These are phyloP conservation scores for Matsumurasca onukii DNA, from an alignment of 1,140 invertebrate genomes.

Conservation along the genomic window DNA sequence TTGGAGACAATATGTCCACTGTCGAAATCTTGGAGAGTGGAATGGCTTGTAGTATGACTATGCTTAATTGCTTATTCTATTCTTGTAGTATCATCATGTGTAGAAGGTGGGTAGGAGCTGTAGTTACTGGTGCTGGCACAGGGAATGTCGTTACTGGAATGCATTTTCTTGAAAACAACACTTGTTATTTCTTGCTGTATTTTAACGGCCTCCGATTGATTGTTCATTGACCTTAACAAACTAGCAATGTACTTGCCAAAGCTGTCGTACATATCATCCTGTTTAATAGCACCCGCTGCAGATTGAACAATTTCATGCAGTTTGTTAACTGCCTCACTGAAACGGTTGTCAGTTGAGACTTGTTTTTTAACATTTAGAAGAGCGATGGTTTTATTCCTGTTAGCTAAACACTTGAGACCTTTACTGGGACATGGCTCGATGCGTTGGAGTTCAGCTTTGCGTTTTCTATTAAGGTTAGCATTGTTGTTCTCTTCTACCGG, in stretches of 20 bases:
- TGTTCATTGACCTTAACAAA: not conserved
- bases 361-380: not conserved
- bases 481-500: not conserved
- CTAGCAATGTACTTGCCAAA: constrained; percentile 7
- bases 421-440: not conserved
- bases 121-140: not conserved
- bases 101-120: not conserved
- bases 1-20: not conserved
- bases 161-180: not conserved
- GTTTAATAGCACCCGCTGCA: not conserved
- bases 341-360: not conserved
- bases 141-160: not conserved
- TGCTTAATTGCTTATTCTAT: too few relatives aligned
- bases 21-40: not conserved
- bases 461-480: not conserved
- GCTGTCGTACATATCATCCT: constrained; percentile 9
- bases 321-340: not conserved
- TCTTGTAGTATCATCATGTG: too few relatives aligned
- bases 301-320: not conserved
- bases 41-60: not conserved
- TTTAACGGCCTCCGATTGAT: not conserved
- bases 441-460: not conserved
- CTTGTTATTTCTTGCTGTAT: constrained; percentile 5
- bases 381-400: not conserved
- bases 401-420: not conserved